Evolutionary conservation across 2,113 vertebrate species (phyloP).

Genomic region (Oryzias curvinotus): DNA sequence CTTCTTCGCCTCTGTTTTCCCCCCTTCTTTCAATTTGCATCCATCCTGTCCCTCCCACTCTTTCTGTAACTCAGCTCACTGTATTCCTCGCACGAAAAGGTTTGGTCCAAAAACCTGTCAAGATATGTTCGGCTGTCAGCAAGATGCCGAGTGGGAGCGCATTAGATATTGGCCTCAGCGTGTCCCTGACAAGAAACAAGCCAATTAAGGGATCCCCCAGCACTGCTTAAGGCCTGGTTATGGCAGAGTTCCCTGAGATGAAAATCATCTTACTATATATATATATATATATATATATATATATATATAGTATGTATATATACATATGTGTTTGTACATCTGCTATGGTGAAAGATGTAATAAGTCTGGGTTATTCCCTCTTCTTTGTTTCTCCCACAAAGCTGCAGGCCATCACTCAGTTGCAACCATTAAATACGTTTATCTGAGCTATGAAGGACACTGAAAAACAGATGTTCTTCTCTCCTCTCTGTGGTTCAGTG

Average conservation of each 20-base stretch:
- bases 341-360: conserved; percentile 58
- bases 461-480: conserved; percentile 47
- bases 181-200: conserved; percentile 79
- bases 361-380: conserved; percentile 60
- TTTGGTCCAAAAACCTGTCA: conserved; percentile 68
- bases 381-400: conserved; percentile 17
- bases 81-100: conserved; percentile 56
- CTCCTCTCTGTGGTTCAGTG: conserved; percentile 37
- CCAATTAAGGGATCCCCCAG: conserved; percentile 78
- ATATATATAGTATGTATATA: too few relatives aligned
- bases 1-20: conserved; percentile 32
- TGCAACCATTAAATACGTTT: conserved; percentile 50
- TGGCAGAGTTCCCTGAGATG: conserved; percentile 75
- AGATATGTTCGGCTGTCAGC: conserved; percentile 67
- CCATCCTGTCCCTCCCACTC: conserved; percentile 24
- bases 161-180: conserved; percentile 72
- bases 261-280: conserved; percentile 61
- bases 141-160: conserved; percentile 70
- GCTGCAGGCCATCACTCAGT: conserved; percentile 54
- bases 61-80: conserved; percentile 31
- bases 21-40: conserved; percentile 40
- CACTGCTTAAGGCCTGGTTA: conserved; percentile 77
- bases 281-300: too few relatives aligned
- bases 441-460: conserved; percentile 60
- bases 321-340: conserved; percentile 9